Percentiles rank a stretch among this genome's conserved stretches.
Conservation (phyloP, 2,888 invertebrate species). For the Sarcophaga caerulescens region DNA sequence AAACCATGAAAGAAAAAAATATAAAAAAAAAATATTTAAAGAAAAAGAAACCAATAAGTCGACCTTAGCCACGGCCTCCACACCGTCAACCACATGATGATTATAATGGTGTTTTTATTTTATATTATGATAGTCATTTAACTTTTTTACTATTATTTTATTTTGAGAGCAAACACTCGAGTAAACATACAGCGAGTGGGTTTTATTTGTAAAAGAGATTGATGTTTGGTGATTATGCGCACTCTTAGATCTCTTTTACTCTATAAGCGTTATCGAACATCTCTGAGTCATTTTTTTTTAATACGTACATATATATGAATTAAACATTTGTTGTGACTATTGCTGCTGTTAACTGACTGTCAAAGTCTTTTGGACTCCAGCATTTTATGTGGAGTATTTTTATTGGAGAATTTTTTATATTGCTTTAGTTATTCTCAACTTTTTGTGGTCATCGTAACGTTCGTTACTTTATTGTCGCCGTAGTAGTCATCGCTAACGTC, state of each 20-base stretch:
- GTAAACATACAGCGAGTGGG: not conserved
- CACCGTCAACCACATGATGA: slow-evolving; percentile 49
- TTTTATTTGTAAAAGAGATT: slow-evolving; percentile 13
- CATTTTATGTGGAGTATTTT: slow-evolving; percentile 52
- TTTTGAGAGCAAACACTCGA: slow-evolving; percentile 23
- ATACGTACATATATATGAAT: slow-evolving; percentile 30
- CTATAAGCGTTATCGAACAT: slow-evolving; percentile 39
- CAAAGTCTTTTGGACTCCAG: slow-evolving; percentile 52
- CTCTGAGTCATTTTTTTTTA: slow-evolving; percentile 56
- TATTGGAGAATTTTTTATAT: slow-evolving; percentile 57
- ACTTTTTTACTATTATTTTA: not conserved
- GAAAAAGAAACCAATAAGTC: slow-evolving; percentile 44
- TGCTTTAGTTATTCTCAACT: slow-evolving; percentile 62
- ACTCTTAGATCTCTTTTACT: slow-evolving; percentile 31
- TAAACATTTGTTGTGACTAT: slow-evolving; percentile 60
- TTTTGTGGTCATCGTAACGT: slow-evolving; percentile 66
- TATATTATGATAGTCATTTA: not conserved
- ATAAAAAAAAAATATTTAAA: slow-evolving; percentile 11
- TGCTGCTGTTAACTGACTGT: slow-evolving; percentile 27
- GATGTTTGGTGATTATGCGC: slow-evolving; percentile 51
- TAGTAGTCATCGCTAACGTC: slow-evolving; percentile 57
- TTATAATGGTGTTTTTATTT: slow-evolving; percentile 1
- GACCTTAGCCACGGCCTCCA: slow-evolving; percentile 67
- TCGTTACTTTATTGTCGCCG: slow-evolving; percentile 62
- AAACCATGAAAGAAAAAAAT: slow-evolving; percentile 16